Percentiles rank a stretch among this genome's conserved stretches.
These are phyloP conservation scores for Scomberomorus guttatus DNA, from an alignment of 2,797 vertebrate species.

Conservation along the genomic window DNA sequence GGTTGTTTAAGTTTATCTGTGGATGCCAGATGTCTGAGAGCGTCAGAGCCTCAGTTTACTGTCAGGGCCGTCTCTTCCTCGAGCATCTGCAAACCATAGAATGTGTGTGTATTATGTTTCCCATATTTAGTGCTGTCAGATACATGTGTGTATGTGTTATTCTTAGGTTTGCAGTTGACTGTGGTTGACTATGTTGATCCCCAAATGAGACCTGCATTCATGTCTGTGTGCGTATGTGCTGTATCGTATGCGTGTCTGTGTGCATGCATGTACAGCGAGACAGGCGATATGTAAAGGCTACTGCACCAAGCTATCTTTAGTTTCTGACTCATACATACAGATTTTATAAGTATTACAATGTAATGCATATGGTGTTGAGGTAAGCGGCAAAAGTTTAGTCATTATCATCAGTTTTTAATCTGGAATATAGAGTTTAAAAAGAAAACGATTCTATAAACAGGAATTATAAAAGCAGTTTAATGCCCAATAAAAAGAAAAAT, in stretches of 20 bases:
- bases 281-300: background rate
- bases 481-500: no score
- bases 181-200: constrained; percentile 24
- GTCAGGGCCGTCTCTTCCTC: constrained; percentile 27
- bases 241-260: background rate
- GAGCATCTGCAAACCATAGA: constrained; percentile 47
- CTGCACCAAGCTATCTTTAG: constrained; percentile 6
- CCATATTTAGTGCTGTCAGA: constrained; percentile 42
- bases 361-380: background rate
- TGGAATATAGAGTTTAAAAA: no score
- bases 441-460: no score
- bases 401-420: no score
- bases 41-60: constrained; percentile 29
- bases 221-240: constrained; percentile 4
- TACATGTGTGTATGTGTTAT: constrained; percentile 21
- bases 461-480: no score
- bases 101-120: constrained; percentile 39
- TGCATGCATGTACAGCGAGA: background rate
- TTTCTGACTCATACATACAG: constrained; percentile 6
- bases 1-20: constrained; percentile 50
- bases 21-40: constrained; percentile 51
- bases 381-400: background rate
- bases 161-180: constrained; percentile 29
- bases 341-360: constrained; percentile 6
- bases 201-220: constrained; percentile 8